These are phyloP conservation scores for Acrossocheilus fasciatus DNA, from an alignment of 2,797 vertebrate genomes.

Conservation along the genomic window DNA sequence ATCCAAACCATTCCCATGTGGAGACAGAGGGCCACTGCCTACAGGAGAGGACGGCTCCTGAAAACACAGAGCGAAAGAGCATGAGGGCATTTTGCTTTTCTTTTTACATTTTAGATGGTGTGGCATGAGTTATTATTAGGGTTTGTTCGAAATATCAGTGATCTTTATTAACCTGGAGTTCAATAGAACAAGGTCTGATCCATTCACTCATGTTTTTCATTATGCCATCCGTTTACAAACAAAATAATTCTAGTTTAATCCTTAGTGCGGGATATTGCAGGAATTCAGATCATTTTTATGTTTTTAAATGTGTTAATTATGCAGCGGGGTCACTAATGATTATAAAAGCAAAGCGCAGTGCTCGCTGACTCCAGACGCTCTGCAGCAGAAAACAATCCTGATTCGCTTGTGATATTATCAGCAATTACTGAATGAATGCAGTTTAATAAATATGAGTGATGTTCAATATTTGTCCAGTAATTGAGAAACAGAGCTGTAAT, in stretches of 20 bases:
- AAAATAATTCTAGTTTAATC: background rate
- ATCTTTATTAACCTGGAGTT: conserved; percentile 15
- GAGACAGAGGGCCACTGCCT: conserved; percentile 75
- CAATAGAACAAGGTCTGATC: background rate
- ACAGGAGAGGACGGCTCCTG: conserved; percentile 87
- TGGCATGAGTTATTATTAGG: background rate
- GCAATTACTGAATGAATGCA: conserved; percentile 40
- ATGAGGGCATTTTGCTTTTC: background rate
- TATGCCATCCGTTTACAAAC: background rate
- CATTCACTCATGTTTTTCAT: conserved; percentile 3
- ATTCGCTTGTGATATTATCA: conserved; percentile 37
- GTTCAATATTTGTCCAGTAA: conserved; percentile 35
- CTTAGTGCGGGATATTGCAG: background rate
- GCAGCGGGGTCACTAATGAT: conserved; percentile 11
- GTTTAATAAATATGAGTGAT: conserved; percentile 40
- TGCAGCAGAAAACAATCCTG: conserved; percentile 27
- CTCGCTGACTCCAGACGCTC: background rate
- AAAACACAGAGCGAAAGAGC: conserved; percentile 49
- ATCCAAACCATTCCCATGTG: conserved; percentile 81
- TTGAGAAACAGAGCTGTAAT: conserved; percentile 26
- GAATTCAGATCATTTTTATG: background rate
- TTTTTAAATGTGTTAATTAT: conserved; percentile 16
- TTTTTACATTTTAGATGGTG: background rate
- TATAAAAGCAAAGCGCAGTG: conserved; percentile 8
- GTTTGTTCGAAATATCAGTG: background rate